phyloP scores from a whole-genome alignment of 2,888 invertebrate species.

The Eupelmus urozonus region DNA sequence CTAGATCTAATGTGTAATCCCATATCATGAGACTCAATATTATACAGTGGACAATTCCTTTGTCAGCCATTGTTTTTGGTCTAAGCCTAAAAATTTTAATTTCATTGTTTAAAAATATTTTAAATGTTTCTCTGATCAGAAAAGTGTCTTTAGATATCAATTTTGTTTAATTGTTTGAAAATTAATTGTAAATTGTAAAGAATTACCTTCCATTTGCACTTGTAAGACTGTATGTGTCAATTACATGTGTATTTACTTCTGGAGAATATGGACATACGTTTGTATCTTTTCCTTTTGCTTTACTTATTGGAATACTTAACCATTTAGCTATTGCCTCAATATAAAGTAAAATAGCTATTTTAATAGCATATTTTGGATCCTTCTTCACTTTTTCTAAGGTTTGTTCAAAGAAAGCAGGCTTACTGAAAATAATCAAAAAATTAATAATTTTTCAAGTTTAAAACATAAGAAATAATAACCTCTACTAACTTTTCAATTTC shows the following conservation, averaged over 20 bases:
- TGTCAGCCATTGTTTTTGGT: constrained; percentile 70
- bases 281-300: constrained; percentile 64
- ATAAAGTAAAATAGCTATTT: constrained; percentile 69
- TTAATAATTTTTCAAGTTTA: constrained; percentile 9
- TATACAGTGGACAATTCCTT: constrained; percentile 71
- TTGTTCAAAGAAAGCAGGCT: constrained; percentile 66
- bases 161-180: neutral
- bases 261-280: constrained; percentile 64
- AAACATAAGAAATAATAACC: constrained; percentile 6
- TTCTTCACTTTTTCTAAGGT: constrained; percentile 61
- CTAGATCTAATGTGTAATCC: constrained; percentile 69
- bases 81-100: constrained; percentile 66
- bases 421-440: constrained; percentile 44
- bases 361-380: constrained; percentile 62
- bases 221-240: constrained; percentile 68
- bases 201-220: constrained; percentile 69
- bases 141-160: no score
- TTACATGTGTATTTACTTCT: constrained; percentile 66
- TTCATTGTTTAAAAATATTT: neutral
- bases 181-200: neutral
- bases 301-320: constrained; percentile 68
- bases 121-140: no score
- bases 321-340: constrained; percentile 67
- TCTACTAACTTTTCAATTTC: constrained; percentile 64
- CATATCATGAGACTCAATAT: constrained; percentile 68